Conservation (phyloP, 2,797 vertebrate species). For the Onychomys leucogaster region DNA sequence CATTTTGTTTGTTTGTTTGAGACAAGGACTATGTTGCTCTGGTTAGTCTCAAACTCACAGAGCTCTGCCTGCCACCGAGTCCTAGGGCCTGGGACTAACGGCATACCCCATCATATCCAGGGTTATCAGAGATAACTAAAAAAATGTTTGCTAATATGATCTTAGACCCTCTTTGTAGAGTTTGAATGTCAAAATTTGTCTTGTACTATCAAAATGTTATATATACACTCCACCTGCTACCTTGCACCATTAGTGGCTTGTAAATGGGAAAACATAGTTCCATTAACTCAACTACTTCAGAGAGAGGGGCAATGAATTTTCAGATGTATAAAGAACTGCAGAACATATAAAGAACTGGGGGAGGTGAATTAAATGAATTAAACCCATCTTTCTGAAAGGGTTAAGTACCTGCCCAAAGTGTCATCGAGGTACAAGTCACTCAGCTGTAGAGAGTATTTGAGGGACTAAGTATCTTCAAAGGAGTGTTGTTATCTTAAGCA, state of each 20-base stretch:
- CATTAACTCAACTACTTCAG: not conserved
- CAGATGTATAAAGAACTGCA: not conserved
- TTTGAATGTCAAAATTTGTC: constrained; percentile 3
- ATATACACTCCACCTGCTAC: not conserved
- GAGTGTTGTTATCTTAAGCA: not conserved
- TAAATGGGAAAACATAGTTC: not conserved
- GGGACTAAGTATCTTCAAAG: constrained; percentile 34
- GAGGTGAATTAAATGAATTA: not conserved
- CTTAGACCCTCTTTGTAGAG: not conserved
- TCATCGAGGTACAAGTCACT: constrained; percentile 7
- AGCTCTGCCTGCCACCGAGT: not conserved
- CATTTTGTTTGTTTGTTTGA: not conserved
- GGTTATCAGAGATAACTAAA: not conserved
- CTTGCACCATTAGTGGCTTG: not conserved
- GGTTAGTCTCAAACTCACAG: not conserved
- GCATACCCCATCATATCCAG: not conserved
- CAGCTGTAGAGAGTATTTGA: constrained; percentile 16
- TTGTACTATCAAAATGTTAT: not conserved
- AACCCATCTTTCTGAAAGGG: not conserved
- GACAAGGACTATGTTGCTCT: not conserved
- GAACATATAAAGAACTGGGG: not conserved
- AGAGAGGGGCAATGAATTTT: not conserved
- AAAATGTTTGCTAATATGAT: not conserved
- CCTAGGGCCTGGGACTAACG: not conserved
- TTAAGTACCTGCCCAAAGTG: not conserved